A percentile compares a stretch with the other conserved stretches of the same genome.
Conservation (phyloP, 2,113 vertebrate species). For the Periophthalmus modestus region DNA sequence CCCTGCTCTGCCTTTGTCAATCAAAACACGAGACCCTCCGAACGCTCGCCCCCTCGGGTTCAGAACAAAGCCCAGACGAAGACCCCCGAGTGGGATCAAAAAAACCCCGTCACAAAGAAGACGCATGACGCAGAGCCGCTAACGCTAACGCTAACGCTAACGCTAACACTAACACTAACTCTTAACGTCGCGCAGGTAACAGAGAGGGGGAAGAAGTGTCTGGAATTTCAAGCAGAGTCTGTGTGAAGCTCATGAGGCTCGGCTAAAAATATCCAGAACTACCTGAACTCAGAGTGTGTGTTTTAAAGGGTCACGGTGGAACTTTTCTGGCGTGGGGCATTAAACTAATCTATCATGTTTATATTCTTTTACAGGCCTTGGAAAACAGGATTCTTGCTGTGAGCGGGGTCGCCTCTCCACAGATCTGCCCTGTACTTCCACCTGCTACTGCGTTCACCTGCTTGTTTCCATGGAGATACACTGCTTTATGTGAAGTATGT, state of each 20-base stretch:
- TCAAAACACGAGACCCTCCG: constrained; percentile 65
- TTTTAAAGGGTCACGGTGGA: no score
- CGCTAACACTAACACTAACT: neutral
- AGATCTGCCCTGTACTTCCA: no score
- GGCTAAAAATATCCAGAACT: neutral
- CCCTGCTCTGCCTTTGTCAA: constrained; percentile 68
- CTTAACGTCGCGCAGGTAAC: constrained; percentile 41
- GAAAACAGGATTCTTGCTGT: no score
- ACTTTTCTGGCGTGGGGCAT: no score
- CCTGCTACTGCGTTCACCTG: no score
- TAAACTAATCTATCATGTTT: no score
- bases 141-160: constrained; percentile 10
- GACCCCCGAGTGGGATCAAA: constrained; percentile 51
- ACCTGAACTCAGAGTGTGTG: no score
- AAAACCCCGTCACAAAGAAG: constrained; percentile 7
- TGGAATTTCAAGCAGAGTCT: constrained; percentile 55
- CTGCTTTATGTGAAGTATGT: no score
- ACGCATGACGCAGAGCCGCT: constrained; percentile 15
- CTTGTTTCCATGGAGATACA: no score
- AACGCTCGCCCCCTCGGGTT: constrained; percentile 54
- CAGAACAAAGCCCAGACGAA: neutral
- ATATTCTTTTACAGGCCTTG: no score
- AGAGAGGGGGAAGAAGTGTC: constrained; percentile 3
- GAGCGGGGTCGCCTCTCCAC: no score
- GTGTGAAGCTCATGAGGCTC: neutral